Base-by-base conservation (phyloP, 2,888 invertebrate genomes). In the Monopis laevigella region DNA sequence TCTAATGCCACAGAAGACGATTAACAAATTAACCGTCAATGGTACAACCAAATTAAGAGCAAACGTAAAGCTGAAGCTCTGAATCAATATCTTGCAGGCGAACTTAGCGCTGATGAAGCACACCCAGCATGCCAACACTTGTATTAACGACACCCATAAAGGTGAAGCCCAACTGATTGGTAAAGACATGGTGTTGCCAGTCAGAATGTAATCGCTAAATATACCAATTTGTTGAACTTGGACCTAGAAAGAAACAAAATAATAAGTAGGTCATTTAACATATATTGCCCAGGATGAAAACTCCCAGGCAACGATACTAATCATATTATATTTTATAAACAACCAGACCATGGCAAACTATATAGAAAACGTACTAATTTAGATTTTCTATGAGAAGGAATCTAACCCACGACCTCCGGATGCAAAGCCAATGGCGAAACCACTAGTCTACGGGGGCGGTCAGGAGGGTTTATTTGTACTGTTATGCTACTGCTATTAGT, bases 11-110 rank as follows among this genome's bases (percentile, higher is more conserved):
- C 88, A 88, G 40, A 89, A 67, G 0, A 84, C 67, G 26, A 91
- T 85, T 24, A 92, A 77, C n/a, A 86, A 58, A 12, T 86, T 86
- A 2, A 94, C 78, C 2, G 90, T 83, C 1, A 87, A 80, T 0
- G 95, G 95, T 1, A 90, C 88, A 0, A 88, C 85, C 8, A 96
- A 73, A 53, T 84, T 88, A 28, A 95, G 71, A 0, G 96, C 93
- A 46, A 96, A 84, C 0, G 96, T 90, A 54, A 90, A 95, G 52
- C 94, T 90, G 61, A 93, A 89, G 41, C 87, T 86, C 64, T 96
- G 96, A 59, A 97, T 94, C 61, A 91, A 86, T 47, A 94, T 90
- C 77, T 92, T 92, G 74, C 93, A 93, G 1, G 93, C 89, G 51
- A 93, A 92, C 72, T 93, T 95, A 3, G 87, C 84, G 46, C 84